A percentile compares a stretch with the other conserved stretches of the same genome.
These are phyloP conservation scores for Eunapius fragilis DNA, from an alignment of 37 sponge, comb jelly and placozoan species.

Conservation along the genomic window DNA sequence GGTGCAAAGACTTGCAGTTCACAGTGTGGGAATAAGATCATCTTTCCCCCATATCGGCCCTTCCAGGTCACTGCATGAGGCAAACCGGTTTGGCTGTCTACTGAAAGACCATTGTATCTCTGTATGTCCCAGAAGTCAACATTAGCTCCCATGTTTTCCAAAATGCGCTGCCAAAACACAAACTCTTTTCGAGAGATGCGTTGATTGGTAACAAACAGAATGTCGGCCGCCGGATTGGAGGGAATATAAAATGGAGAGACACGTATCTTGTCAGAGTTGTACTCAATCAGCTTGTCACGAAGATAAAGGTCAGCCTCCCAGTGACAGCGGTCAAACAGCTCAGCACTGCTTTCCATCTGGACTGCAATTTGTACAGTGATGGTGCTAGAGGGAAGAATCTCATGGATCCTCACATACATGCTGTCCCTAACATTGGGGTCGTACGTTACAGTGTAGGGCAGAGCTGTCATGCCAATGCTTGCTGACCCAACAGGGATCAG, in stretches of 20 bases:
- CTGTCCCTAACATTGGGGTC: slow-evolving; percentile 75
- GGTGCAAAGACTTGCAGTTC: slow-evolving; percentile 32
- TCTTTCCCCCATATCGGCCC: slow-evolving; percentile 55
- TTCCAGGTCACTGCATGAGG: slow-evolving; percentile 69
- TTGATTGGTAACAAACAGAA: slow-evolving; percentile 71
- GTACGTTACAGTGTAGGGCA: slow-evolving; percentile 68
- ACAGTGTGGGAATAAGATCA: slow-evolving; percentile 78
- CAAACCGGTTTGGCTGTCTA: slow-evolving; percentile 42
- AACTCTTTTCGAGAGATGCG: slow-evolving; percentile 69
- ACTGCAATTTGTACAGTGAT: slow-evolving; percentile 59
- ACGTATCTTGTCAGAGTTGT: slow-evolving; percentile 70
- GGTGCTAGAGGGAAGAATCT: slow-evolving; percentile 62
- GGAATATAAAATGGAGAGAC: slow-evolving; percentile 77
- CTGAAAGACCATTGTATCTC: slow-evolving; percentile 71
- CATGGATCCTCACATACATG: slow-evolving; percentile 64
- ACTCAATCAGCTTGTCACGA: slow-evolving; percentile 82
- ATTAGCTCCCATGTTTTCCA: slow-evolving; percentile 50
- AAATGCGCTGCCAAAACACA: slow-evolving; percentile 76
- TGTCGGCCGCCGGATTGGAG: slow-evolving; percentile 63
- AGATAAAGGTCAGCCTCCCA: slow-evolving; percentile 81
- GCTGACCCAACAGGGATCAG: slow-evolving; percentile 72
- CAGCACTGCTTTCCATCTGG: slow-evolving; percentile 77
- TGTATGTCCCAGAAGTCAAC: slow-evolving; percentile 84
- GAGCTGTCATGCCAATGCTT: slow-evolving; percentile 20
- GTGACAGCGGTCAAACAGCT: slow-evolving; percentile 75